Evolutionary conservation across 2,888 invertebrate species (phyloP).

Genomic region (Monopis laevigella): DNA sequence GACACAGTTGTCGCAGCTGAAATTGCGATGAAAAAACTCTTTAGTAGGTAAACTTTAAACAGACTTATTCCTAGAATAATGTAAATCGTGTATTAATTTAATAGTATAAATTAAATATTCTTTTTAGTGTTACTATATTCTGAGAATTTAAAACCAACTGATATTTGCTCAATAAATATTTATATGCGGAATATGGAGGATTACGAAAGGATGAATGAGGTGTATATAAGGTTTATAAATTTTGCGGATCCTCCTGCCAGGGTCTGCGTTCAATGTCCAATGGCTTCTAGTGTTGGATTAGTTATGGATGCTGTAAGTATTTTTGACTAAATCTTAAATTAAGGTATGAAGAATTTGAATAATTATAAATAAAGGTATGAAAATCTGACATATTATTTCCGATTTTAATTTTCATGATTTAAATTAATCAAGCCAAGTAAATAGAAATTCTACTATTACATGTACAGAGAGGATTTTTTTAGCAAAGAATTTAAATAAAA

Average conservation of each 20-base stretch:
- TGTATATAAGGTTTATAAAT: constrained; percentile 78
- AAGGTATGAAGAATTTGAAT: too few species aligned
- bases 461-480: too few species aligned
- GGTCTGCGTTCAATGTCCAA: constrained; percentile 84
- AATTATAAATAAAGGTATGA: too few species aligned
- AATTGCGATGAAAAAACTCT: constrained; percentile 79
- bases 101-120: neutral
- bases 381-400: too few species aligned
- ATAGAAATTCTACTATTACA: too few species aligned
- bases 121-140: constrained; percentile 61
- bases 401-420: too few species aligned
- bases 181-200: constrained; percentile 86
- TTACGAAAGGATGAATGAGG: constrained; percentile 79
- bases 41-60: constrained; percentile 76
- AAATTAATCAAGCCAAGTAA: too few species aligned
- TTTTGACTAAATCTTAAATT: too few species aligned
- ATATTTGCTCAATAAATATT: constrained; percentile 84
- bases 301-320: constrained; percentile 77
- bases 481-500: too few species aligned
- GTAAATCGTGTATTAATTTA: neutral
- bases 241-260: constrained; percentile 86
- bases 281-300: constrained; percentile 75
- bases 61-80: constrained; percentile 10
- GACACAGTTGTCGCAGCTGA: constrained; percentile 73
- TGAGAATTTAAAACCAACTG: constrained; percentile 61